Evolutionary conservation across 2,797 vertebrate genomes (phyloP).

Genomic region (Crossoptilon crossoptilon): DNA sequence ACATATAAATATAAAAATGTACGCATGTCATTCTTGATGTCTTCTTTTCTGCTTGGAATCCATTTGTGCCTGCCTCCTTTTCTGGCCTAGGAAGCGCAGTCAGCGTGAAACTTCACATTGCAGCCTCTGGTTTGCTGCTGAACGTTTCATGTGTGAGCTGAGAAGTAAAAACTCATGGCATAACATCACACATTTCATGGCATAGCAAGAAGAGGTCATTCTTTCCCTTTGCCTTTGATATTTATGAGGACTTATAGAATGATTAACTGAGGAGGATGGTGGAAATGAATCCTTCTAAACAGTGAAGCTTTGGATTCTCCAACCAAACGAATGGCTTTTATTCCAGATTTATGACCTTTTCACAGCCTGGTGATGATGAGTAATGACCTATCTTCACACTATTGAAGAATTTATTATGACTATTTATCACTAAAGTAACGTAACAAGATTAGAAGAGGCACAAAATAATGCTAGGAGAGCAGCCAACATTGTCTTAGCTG

Average conservation of each 20-base stretch:
- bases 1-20: not conserved
- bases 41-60: not conserved
- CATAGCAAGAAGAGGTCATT: conserved; percentile 35
- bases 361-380: conserved; percentile 51
- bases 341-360: conserved; percentile 70
- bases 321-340: conserved; percentile 66
- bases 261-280: conserved; percentile 64
- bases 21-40: not conserved
- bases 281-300: conserved; percentile 74
- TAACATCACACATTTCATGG: conserved; percentile 17
- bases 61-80: not conserved
- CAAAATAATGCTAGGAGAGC: conserved; percentile 19
- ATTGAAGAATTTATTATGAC: conserved; percentile 65
- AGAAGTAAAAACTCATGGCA: conserved; percentile 42
- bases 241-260: conserved; percentile 68
- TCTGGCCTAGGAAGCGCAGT: not conserved
- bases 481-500: conserved; percentile 1
- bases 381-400: conserved; percentile 63
- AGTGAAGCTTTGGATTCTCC: conserved; percentile 68
- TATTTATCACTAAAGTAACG: conserved; percentile 67
- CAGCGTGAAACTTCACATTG: conserved; percentile 7
- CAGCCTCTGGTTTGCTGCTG: not conserved
- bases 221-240: conserved; percentile 49
- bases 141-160: conserved; percentile 16
- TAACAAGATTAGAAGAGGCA: conserved; percentile 33